Evolutionary conservation across 2,797 vertebrate species (phyloP), one percentile per base, ranked within the genome.

Genomic region (Rhinogobio ventralis): DNA sequence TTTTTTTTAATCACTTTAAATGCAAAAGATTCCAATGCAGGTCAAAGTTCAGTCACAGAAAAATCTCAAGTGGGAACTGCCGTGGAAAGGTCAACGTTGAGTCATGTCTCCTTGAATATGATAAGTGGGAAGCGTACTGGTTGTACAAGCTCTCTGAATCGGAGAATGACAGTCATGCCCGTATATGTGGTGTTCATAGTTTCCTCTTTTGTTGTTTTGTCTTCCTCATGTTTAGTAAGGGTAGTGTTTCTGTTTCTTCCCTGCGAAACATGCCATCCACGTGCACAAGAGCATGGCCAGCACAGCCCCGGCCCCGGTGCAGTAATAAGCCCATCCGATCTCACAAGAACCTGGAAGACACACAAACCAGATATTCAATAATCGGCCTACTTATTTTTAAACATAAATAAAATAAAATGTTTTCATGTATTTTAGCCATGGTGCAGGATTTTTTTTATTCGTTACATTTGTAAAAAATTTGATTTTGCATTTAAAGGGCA

Each of bases 321-420:
- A 98, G 93, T 98, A 99, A 91, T 96, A 99, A 30, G 97, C 97
- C 98, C 98, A 99, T 92, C 98, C 98, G 13, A 99, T 96, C 92
- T 97, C 96, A 92, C 98, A 99, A 66, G 96, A 96, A 64, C 97
- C 98, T 99, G 92, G 53, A 60, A 49, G 17, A 85, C n/a, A 74
- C 23, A 72, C 28, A 57, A 96, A 91, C 93, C 94, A 95, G 0
- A 95, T 95, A 88, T 45, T 49, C 13, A 79, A 49, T n/a, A 30
- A 23, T 60, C n/a, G 10, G 55, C 55, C 10, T 11, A 57, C 9
- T 20, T 25, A 13, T 13, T 60, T 60, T 25, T 25, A 60, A 60
- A 57, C 23, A 11, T 42, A 42, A 42, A 42, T 42, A 57, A 11
- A 57, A 23, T 4, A 10, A 57, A n/a, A 57, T 10, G 8, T 55